Evolutionary conservation across 1,140 invertebrate species (phyloP).

Genomic region (Drosophila quadrilineata): DNA sequence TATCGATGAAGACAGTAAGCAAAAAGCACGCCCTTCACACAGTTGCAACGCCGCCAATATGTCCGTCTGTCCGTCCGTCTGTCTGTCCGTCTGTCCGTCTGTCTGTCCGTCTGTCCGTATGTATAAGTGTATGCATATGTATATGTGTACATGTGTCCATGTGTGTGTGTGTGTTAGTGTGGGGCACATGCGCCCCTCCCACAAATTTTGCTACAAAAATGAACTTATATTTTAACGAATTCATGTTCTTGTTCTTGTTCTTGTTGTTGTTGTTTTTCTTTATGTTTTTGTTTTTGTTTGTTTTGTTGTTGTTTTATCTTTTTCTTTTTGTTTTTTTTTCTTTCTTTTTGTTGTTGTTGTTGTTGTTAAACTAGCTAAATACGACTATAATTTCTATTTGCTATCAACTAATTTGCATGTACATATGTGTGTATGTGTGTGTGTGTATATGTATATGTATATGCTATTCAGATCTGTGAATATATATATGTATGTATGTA

Average conservation of each 20-base stretch:
- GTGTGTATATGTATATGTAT: slow-evolving; percentile 26
- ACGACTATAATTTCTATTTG: slow-evolving; percentile 38
- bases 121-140: slow-evolving; percentile 5
- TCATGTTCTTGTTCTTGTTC: too few species aligned
- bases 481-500: too few species aligned
- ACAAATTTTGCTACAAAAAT: slow-evolving; percentile 42
- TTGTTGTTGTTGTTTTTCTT: too few species aligned
- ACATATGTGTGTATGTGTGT: slow-evolving; percentile 1
- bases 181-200: slow-evolving; percentile 10
- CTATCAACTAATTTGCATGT: not conserved
- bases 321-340: too few species aligned
- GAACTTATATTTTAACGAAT: slow-evolving; percentile 37
- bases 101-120: slow-evolving; percentile 22
- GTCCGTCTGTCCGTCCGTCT: not conserved
- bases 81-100: slow-evolving; percentile 9
- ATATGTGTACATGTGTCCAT: slow-evolving; percentile 1
- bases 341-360: too few species aligned
- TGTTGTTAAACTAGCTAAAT: slow-evolving; percentile 56
- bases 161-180: slow-evolving; percentile 12
- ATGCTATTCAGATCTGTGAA: slow-evolving; percentile 35
- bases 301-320: too few species aligned
- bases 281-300: too few species aligned
- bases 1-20: too few species aligned
- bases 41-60: too few species aligned
- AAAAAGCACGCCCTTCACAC: too few species aligned